Conservation (phyloP, 1,140 invertebrate genomes). For the Leptinotarsa texana region DNA sequence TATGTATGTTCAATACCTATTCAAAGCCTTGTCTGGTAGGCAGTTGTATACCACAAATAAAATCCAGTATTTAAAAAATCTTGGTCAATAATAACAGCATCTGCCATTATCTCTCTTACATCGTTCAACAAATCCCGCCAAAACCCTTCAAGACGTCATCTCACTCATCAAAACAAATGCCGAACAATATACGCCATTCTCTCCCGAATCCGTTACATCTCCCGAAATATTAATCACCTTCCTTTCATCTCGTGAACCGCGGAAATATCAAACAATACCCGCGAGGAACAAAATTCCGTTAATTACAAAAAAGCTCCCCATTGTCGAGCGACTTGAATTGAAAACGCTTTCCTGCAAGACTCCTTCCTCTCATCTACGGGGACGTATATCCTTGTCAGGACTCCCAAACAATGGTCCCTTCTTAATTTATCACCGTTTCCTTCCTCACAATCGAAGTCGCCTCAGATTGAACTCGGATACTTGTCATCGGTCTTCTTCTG, state of each 20-base stretch:
- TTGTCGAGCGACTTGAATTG: conserved; percentile 48
- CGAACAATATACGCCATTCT: conserved; percentile 3
- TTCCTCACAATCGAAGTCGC: conserved; percentile 47
- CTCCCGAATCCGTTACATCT: not conserved
- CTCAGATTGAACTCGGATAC: conserved; percentile 48
- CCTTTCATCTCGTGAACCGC: conserved; percentile 9
- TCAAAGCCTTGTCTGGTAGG: no score
- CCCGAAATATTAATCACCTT: conserved; percentile 10
- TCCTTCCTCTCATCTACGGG: not conserved
- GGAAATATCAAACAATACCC: conserved; percentile 17
- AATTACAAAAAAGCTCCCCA: conserved; percentile 46
- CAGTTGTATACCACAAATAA: not conserved
- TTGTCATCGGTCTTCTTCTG: conserved; percentile 47
- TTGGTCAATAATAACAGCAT: not conserved
- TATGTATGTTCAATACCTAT: no score
- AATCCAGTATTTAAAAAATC: not conserved
- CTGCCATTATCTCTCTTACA: not conserved
- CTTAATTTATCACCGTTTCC: conserved; percentile 50
- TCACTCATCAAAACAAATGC: conserved; percentile 3
- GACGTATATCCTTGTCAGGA: conserved; percentile 47
- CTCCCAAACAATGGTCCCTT: conserved; percentile 47
- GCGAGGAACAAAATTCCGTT: conserved; percentile 39
- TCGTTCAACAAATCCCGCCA: not conserved
- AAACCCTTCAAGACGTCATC: not conserved
- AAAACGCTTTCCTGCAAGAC: conserved; percentile 29